phyloP scores from a whole-genome alignment of 92 coral and sea anemone species.

The Nematostella vectensis region DNA sequence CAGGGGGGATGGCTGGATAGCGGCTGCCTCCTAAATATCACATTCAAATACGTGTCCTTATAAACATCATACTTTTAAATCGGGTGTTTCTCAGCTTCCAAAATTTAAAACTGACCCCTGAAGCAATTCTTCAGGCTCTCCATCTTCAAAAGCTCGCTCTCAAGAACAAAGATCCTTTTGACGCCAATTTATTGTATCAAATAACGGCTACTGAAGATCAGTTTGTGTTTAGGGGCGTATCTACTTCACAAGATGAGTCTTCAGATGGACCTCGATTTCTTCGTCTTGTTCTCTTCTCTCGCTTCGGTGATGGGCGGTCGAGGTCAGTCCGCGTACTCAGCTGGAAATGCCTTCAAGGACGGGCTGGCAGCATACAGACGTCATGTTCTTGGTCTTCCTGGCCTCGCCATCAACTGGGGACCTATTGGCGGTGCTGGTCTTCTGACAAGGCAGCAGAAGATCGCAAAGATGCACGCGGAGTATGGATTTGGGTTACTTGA shows the following conservation, averaged over 20 bases:
- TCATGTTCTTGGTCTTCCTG: slow-evolving; percentile 36
- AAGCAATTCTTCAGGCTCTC: too few species aligned
- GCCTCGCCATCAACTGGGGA: slow-evolving; percentile 46
- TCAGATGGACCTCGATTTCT: slow-evolving; percentile 37
- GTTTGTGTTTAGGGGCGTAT: slow-evolving; percentile 11
- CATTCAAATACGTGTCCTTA: too few species aligned
- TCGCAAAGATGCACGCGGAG: slow-evolving; percentile 13
- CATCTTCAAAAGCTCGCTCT: too few species aligned
- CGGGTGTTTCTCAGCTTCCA: neutral
- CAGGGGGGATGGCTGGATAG: too few species aligned
- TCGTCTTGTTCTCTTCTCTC: slow-evolving; percentile 36
- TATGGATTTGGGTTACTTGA: slow-evolving; percentile 23
- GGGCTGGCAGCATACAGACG: slow-evolving; percentile 33
- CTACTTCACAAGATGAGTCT: slow-evolving; percentile 40
- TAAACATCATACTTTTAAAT: neutral
- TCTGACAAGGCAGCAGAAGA: slow-evolving; percentile 17
- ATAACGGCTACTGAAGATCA: too few species aligned
- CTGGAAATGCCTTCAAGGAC: slow-evolving; percentile 40
- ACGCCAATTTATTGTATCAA: too few species aligned
- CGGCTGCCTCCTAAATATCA: too few species aligned
- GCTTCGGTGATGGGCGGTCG: slow-evolving; percentile 24
- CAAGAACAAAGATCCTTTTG: too few species aligned
- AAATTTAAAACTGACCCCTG: neutral
- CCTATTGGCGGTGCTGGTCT: slow-evolving; percentile 46
- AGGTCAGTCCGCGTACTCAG: slow-evolving; percentile 40